Conservation (phyloP, 2,113 vertebrate genomes). For the Festucalex cinctus region DNA sequence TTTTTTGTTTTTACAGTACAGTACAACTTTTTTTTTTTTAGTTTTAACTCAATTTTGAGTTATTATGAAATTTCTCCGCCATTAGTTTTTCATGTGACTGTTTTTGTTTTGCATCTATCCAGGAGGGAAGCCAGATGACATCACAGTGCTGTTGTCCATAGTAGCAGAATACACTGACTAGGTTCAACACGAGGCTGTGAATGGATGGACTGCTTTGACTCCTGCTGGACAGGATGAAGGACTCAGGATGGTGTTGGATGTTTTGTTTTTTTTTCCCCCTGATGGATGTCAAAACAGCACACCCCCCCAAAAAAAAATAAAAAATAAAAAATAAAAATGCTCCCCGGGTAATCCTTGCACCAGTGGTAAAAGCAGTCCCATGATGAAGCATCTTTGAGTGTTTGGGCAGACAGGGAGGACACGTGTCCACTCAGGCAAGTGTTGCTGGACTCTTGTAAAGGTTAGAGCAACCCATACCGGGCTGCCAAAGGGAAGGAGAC, state of each 20-base stretch:
- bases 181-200: conserved; percentile 13
- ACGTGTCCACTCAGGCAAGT: conserved; percentile 1
- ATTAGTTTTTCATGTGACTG: background rate
- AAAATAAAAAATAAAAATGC: background rate
- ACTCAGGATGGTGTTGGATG: conserved; percentile 25
- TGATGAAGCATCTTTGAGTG: conserved; percentile 13
- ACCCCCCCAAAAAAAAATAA: background rate
- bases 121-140: conserved; percentile 99
- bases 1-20: too few species aligned
- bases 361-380: conserved; percentile 23
- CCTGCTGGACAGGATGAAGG: conserved; percentile 87
- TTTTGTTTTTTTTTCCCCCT: conserved; percentile 28
- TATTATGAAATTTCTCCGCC: background rate
- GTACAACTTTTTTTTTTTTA: too few species aligned
- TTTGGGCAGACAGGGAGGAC: background rate
- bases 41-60: too few species aligned
- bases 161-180: conserved; percentile 98
- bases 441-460: conserved; percentile 8
- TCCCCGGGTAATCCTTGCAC: conserved; percentile 40
- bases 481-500: conserved; percentile 17
- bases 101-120: conserved; percentile 19
- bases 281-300: conserved; percentile 1
- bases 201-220: conserved; percentile 57
- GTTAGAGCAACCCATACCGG: conserved; percentile 3
- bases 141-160: conserved; percentile 96